Conservation (phyloP, 2,113 vertebrate species). For the Tetrax tetrax region DNA sequence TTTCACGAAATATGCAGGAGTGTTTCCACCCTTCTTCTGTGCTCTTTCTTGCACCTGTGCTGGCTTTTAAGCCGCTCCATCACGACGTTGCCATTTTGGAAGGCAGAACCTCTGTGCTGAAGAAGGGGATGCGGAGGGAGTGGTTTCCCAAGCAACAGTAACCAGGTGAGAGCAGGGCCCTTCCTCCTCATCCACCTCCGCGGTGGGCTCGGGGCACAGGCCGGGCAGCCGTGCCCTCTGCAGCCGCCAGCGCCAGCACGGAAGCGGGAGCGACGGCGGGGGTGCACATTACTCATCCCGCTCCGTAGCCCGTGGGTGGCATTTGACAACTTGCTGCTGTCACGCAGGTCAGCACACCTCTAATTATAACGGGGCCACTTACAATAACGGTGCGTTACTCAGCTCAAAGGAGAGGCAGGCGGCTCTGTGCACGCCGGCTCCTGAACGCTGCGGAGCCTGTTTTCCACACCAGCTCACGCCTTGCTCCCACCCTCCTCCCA, state of each 20-base stretch:
- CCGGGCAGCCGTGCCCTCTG: background rate
- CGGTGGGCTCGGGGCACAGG: fast-evolving
- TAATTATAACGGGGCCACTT: background rate
- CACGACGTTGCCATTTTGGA: fast-evolving
- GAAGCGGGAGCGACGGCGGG: background rate
- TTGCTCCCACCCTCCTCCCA: background rate
- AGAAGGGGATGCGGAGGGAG: background rate
- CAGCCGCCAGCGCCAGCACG: background rate
- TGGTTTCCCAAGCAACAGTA: slow-evolving; percentile 19
- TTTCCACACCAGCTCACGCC: background rate
- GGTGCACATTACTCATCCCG: background rate
- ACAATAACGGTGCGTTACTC: background rate
- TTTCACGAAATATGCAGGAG: background rate
- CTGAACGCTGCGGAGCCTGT: background rate
- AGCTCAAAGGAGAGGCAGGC: background rate
- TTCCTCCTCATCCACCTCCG: background rate
- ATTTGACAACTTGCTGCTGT: background rate
- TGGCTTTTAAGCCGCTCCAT: background rate
- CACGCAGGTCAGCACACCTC: background rate
- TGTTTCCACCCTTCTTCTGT: background rate
- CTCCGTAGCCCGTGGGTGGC: background rate
- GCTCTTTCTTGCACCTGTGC: background rate
- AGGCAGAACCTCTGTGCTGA: background rate
- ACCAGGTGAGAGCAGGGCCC: background rate
- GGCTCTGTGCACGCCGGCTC: background rate